phyloP scores from a whole-genome alignment of 2,888 invertebrate genomes.

The Cosmorhoe ocellata region DNA sequence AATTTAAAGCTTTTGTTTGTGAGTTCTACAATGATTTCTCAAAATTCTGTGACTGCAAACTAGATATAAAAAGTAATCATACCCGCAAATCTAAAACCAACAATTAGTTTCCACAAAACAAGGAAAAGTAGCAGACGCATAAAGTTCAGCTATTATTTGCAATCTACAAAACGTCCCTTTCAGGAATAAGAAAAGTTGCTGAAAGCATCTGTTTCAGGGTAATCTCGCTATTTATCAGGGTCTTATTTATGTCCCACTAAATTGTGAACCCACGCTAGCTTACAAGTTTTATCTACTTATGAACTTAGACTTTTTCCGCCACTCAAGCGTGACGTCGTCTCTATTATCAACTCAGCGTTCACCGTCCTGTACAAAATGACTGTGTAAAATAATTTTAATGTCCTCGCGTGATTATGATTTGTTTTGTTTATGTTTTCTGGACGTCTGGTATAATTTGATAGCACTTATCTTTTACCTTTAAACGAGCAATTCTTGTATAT shows the following conservation, averaged over 20 bases:
- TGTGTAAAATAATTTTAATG: conserved; percentile 22
- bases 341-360: conserved; percentile 31
- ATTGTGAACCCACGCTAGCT: conserved; percentile 34
- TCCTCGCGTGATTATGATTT: conserved; percentile 15
- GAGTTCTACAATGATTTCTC: too few relatives aligned
- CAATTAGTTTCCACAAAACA: too few relatives aligned
- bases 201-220: conserved; percentile 38
- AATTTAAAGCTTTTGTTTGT: too few relatives aligned
- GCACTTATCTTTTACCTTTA: too few relatives aligned
- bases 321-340: neutral
- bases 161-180: conserved; percentile 29
- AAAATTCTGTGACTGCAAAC: too few relatives aligned
- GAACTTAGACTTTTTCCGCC: neutral
- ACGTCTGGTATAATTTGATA: neutral
- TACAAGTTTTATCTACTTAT: conserved; percentile 15
- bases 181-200: conserved; percentile 32
- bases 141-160: conserved; percentile 29
- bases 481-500: too few relatives aligned
- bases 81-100: too few relatives aligned
- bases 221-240: conserved; percentile 46
- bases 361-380: conserved; percentile 29
- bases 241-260: conserved; percentile 38
- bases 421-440: conserved; percentile 11
- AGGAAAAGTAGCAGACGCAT: conserved; percentile 5
- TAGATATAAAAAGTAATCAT: too few relatives aligned